A percentile compares a stretch with the other conserved stretches of the same genome.
Evolutionary conservation across 2,797 vertebrate species (phyloP).

Genomic region (Oceanodroma leucorhoa): DNA sequence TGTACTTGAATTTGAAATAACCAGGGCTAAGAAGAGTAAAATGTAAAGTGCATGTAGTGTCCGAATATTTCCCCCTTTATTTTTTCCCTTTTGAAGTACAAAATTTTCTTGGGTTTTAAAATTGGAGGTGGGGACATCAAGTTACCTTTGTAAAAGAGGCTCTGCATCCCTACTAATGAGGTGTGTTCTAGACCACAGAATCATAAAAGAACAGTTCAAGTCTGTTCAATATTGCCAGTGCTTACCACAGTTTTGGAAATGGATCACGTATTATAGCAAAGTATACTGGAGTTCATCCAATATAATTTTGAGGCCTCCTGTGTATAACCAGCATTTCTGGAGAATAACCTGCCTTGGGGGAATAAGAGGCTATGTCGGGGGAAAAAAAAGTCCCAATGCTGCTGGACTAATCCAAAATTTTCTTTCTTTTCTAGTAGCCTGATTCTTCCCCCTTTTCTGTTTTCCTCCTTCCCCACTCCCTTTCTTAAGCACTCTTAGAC

Average conservation of each 20-base stretch:
- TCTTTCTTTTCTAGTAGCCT: background rate
- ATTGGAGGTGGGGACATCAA: background rate
- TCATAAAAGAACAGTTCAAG: background rate
- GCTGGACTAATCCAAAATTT: background rate
- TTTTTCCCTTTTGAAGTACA: background rate
- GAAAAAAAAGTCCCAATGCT: background rate
- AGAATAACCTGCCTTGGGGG: background rate
- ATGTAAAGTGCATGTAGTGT: background rate
- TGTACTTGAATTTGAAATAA: background rate
- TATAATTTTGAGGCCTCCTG: background rate
- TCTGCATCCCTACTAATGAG: background rate
- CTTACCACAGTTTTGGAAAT: background rate
- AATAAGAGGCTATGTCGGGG: background rate
- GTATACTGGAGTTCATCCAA: background rate
- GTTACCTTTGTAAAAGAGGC: background rate
- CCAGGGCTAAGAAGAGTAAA: background rate
- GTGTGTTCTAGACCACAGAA: background rate
- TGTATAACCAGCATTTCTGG: background rate
- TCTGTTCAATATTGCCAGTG: background rate
- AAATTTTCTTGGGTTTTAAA: background rate
- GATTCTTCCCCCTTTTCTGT: background rate
- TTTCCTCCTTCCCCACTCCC: background rate
- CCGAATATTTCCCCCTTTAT: background rate
- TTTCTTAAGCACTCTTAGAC: background rate
- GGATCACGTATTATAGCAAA: background rate